These are phyloP conservation scores for Carcina quercana DNA, from an alignment of 2,888 invertebrate genomes.

Conservation along the genomic window DNA sequence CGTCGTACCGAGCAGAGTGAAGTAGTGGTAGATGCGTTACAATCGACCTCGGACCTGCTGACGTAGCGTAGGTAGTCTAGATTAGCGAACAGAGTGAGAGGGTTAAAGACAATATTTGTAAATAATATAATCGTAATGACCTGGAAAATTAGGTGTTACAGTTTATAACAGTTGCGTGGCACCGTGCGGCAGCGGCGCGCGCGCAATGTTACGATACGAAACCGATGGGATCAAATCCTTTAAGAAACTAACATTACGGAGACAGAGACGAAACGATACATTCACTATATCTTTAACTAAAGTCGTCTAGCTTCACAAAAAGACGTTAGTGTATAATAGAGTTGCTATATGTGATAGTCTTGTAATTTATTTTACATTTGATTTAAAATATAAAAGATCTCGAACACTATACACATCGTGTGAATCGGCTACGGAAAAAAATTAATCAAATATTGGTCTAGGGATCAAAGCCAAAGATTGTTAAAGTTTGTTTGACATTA, in stretches of 20 bases:
- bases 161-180: slow-evolving; percentile 41
- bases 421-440: slow-evolving; percentile 55
- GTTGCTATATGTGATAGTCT: slow-evolving; percentile 73
- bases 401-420: slow-evolving; percentile 52
- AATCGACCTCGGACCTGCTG: slow-evolving; percentile 63
- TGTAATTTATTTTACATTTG: slow-evolving; percentile 67
- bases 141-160: slow-evolving; percentile 64
- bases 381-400: slow-evolving; percentile 60
- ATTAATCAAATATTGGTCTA: slow-evolving; percentile 79
- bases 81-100: slow-evolving; percentile 73
- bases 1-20: slow-evolving; percentile 49
- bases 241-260: slow-evolving; percentile 69
- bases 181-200: slow-evolving; percentile 12
- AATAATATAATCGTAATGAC: slow-evolving; percentile 70
- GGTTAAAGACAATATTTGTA: slow-evolving; percentile 76
- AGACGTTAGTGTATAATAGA: slow-evolving; percentile 70
- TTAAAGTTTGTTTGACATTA: slow-evolving; percentile 76
- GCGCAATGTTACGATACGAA: slow-evolving; percentile 58
- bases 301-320: slow-evolving; percentile 60
- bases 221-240: slow-evolving; percentile 76
- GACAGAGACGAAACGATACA: slow-evolving; percentile 53
- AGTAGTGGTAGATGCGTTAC: slow-evolving; percentile 54
- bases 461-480: slow-evolving; percentile 91
- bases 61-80: slow-evolving; percentile 68
- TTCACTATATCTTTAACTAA: slow-evolving; percentile 61